Evolutionary conservation across 2,113 vertebrate genomes (phyloP).

Genomic region (Caracal caracal): DNA sequence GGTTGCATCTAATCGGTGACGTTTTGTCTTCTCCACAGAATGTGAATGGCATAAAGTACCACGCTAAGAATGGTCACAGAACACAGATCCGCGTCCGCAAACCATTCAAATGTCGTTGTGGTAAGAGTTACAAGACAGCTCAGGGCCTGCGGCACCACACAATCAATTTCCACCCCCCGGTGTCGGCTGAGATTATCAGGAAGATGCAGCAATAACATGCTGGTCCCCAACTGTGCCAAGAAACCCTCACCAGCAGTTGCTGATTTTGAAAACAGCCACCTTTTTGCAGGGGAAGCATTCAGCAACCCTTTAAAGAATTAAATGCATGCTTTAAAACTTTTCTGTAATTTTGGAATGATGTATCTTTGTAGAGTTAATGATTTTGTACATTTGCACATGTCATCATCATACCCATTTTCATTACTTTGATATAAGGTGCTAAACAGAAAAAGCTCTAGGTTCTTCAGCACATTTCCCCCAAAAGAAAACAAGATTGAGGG

Average conservation of each 20-base stretch:
- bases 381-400: conserved; percentile 99
- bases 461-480: conserved; percentile 86
- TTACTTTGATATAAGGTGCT: conserved; percentile 92
- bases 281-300: conserved; percentile 89
- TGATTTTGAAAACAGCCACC: conserved; percentile 92
- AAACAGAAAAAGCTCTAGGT: conserved; percentile 86
- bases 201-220: conserved; percentile 97
- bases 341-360: conserved; percentile 93
- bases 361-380: conserved; percentile 91
- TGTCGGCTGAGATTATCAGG: conserved; percentile 96
- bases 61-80: conserved; percentile 98
- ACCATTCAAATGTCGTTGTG: conserved; percentile 98
- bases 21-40: conserved; percentile 88
- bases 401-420: conserved; percentile 90
- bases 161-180: conserved; percentile 97
- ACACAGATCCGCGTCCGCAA: conserved; percentile 98
- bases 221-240: conserved; percentile 90
- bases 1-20: not conserved
- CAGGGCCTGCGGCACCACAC: conserved; percentile 99
- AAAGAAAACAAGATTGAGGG: conserved; percentile 68
- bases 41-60: conserved; percentile 99
- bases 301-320: conserved; percentile 88
- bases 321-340: conserved; percentile 93
- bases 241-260: conserved; percentile 93
- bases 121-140: conserved; percentile 99